Evolutionary conservation across 2,797 vertebrate species (phyloP).

Genomic region (Rachycentron canadum): DNA sequence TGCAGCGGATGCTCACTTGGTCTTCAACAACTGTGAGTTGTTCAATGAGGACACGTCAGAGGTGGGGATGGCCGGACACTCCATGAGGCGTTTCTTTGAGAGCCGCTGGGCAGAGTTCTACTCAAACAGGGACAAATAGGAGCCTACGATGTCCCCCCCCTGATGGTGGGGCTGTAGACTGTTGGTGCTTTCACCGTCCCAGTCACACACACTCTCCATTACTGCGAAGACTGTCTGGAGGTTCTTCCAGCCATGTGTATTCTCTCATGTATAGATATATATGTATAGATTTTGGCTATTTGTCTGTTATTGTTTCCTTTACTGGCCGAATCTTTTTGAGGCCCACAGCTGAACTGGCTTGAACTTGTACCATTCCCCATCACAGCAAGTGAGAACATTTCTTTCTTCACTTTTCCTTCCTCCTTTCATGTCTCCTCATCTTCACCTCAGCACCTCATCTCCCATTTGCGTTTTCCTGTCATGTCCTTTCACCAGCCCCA

Average conservation of each 20-base stretch:
- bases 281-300: slow-evolving; percentile 87
- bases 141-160: slow-evolving; percentile 34
- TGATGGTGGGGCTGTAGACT: slow-evolving; percentile 64
- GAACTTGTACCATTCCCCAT: slow-evolving; percentile 66
- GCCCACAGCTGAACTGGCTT: slow-evolving; percentile 67
- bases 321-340: slow-evolving; percentile 67
- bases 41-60: slow-evolving; percentile 97
- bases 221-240: slow-evolving; percentile 82
- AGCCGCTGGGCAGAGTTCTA: slow-evolving; percentile 97
- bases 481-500: slow-evolving; percentile 48
- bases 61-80: slow-evolving; percentile 92
- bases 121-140: slow-evolving; percentile 89
- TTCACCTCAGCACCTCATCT: slow-evolving; percentile 54
- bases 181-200: slow-evolving; percentile 74
- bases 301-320: slow-evolving; percentile 78
- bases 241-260: slow-evolving; percentile 72
- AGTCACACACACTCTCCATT: slow-evolving; percentile 62
- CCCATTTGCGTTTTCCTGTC: slow-evolving; percentile 55
- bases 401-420: slow-evolving; percentile 32
- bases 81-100: slow-evolving; percentile 94
- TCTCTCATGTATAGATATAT: slow-evolving; percentile 83
- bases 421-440: slow-evolving; percentile 45
- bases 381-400: slow-evolving; percentile 38
- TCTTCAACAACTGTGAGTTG: slow-evolving; percentile 96
- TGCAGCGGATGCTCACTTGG: slow-evolving; percentile 90